Base-by-base conservation (phyloP, 2,113 vertebrate genomes). In the Camelus bactrianus region DNA sequence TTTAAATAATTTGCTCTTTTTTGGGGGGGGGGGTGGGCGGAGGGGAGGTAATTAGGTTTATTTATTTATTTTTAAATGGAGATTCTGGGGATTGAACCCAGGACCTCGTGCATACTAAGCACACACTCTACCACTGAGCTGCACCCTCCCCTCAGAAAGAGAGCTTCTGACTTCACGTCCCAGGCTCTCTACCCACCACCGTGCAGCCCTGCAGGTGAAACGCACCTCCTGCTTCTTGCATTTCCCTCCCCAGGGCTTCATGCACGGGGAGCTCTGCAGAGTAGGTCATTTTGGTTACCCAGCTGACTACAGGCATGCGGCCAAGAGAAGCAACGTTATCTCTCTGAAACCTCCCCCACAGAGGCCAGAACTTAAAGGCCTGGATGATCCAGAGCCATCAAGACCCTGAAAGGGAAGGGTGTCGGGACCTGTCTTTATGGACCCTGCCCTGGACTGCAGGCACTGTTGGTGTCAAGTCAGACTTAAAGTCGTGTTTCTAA, bases 391-490 rank as follows among this genome's bases (percentile, higher is more conserved):
- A 75, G 38, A 80, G 46, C 9, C 50, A 81, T 65, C 48, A 58
- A 83, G 72, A 75, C 73, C 35, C 35, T 35, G 3, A 60, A 56
- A 65, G 58, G 16, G 12, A 65, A 75, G 76, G 35, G 24, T 56
- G 19, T 73, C 19, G 2, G 24, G 69, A 20, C 14, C 24, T 52
- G 20, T 92, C 38, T 70, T 50, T 77, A 17, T 28, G 60, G 80
- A 89, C 91, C 52, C 87, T 80, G 65, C 48, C 75, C 79, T 60
- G 76, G 50, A 48, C 20, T 7, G 56, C 14, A 3, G 13, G 17
- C 24, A 38, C 50, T 90, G 38, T 81, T 80, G 80, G 73, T 81
- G 8, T 72, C 26, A 83, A 91, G 72, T 91, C 92, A 76, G 85
- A 84, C 64, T 84, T 95, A 76, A 93, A 82, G 38, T 81, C 35